These are phyloP conservation scores for Nowickia ferox DNA, from an alignment of 2,888 invertebrate genomes.

Conservation along the genomic window DNA sequence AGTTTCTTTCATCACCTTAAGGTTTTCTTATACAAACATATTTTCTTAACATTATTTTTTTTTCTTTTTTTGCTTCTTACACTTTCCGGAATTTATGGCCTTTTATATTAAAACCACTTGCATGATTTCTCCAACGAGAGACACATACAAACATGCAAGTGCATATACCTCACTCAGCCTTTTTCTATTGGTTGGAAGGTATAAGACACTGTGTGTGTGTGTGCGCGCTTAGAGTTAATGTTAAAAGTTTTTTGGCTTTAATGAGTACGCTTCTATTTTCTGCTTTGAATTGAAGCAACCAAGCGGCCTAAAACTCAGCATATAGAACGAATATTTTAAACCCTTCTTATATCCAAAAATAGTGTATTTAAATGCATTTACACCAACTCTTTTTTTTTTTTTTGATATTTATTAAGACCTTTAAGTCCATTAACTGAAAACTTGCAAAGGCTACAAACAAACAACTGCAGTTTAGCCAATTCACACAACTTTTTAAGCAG, in stretches of 20 bases:
- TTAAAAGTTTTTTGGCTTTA: slow-evolving; percentile 25
- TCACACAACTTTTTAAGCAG: too few species aligned
- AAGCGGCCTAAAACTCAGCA: neutral
- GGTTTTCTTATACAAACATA: slow-evolving; percentile 8
- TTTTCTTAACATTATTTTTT: neutral
- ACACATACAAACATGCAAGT: neutral
- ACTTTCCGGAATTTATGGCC: slow-evolving; percentile 45
- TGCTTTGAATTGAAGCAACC: neutral
- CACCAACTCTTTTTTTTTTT: too few species aligned
- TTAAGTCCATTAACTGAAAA: too few species aligned
- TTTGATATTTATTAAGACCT: too few species aligned
- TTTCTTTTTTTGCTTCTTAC: neutral
- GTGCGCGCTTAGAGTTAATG: neutral
- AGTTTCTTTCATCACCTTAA: slow-evolving; percentile 48
- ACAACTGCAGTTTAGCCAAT: too few species aligned
- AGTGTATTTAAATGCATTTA: too few species aligned
- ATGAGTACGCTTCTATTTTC: slow-evolving; percentile 6
- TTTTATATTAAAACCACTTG: slow-evolving; percentile 46
- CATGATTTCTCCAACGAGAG: neutral
- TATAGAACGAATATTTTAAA: neutral
- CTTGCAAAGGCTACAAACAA: too few species aligned
- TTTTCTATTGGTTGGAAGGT: neutral
- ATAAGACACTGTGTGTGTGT: neutral
- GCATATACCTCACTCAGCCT: slow-evolving; percentile 13
- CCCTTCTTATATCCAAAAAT: neutral